phyloP scores from a whole-genome alignment of 2,797 vertebrate genomes.

The Sebastes steindachneri region DNA sequence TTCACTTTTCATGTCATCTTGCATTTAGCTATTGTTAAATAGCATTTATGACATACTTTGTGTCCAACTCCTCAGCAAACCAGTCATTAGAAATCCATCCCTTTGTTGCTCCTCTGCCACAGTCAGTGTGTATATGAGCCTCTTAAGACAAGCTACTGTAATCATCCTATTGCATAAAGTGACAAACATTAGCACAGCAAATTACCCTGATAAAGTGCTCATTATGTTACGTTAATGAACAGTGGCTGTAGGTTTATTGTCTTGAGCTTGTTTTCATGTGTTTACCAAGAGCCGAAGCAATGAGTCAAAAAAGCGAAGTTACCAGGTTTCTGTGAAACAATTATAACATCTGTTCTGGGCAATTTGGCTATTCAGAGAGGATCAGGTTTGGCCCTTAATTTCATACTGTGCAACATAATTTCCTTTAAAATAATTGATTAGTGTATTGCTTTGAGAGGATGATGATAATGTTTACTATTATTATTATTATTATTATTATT shows the following conservation, averaged over 20 bases:
- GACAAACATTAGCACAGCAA: slow-evolving; percentile 3
- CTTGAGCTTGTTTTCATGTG: slow-evolving; percentile 5
- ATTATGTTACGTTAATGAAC: slow-evolving; percentile 12
- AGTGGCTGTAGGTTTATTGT: background rate
- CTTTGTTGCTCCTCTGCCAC: background rate
- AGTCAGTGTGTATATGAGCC: background rate
- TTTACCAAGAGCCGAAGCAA: background rate
- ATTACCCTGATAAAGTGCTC: slow-evolving; percentile 11
- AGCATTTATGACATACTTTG: background rate
- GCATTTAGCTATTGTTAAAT: background rate
- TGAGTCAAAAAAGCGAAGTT: background rate
- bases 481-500: background rate
- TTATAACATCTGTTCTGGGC: background rate
- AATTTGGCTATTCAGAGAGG: background rate
- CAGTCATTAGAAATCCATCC: background rate
- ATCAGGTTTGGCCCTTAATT: background rate
- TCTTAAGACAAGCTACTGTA: background rate
- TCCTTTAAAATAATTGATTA: background rate
- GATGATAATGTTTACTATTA: background rate
- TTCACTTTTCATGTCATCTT: background rate
- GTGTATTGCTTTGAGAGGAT: background rate
- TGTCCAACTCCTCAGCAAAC: background rate
- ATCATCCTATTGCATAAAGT: background rate
- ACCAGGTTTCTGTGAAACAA: background rate
- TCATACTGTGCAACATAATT: background rate